Percentiles rank a stretch among this genome's conserved stretches.
Conservation (phyloP, 2,797 vertebrate genomes). For the Novumbra hubbsi region DNA sequence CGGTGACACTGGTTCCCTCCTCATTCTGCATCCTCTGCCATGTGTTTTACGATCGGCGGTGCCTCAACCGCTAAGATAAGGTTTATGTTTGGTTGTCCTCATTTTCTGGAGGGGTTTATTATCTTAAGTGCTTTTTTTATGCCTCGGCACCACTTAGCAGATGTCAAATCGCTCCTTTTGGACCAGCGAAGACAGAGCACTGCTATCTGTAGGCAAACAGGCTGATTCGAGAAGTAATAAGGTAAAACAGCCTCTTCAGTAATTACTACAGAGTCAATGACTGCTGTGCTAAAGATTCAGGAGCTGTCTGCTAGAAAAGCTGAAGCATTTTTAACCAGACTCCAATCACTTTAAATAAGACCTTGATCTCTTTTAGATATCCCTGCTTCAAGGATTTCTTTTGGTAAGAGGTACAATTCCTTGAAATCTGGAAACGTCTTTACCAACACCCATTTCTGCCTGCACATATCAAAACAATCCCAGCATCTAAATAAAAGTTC, state of each 20-base stretch:
- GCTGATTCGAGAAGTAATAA: neutral
- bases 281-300: neutral
- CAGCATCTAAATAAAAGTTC: neutral
- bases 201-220: neutral
- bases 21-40: neutral
- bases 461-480: conserved; percentile 17
- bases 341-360: conserved; percentile 52
- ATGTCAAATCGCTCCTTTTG: conserved; percentile 11
- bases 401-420: conserved; percentile 61
- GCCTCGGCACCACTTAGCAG: conserved; percentile 32
- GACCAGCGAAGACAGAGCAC: neutral
- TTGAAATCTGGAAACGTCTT: conserved; percentile 60
- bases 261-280: neutral
- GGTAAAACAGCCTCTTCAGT: neutral
- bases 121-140: conserved; percentile 60
- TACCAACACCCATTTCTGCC: neutral
- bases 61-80: conserved; percentile 46
- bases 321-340: conserved; percentile 46
- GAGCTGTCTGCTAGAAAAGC: conserved; percentile 40
- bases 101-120: conserved; percentile 57
- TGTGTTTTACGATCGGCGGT: neutral
- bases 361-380: conserved; percentile 44
- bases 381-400: conserved; percentile 60
- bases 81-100: conserved; percentile 58
- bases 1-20: conserved; percentile 8